Percentiles rank a stretch among this genome's conserved stretches.
Conservation (phyloP, 2,113 vertebrate species). For the Spilogale gracilis region DNA sequence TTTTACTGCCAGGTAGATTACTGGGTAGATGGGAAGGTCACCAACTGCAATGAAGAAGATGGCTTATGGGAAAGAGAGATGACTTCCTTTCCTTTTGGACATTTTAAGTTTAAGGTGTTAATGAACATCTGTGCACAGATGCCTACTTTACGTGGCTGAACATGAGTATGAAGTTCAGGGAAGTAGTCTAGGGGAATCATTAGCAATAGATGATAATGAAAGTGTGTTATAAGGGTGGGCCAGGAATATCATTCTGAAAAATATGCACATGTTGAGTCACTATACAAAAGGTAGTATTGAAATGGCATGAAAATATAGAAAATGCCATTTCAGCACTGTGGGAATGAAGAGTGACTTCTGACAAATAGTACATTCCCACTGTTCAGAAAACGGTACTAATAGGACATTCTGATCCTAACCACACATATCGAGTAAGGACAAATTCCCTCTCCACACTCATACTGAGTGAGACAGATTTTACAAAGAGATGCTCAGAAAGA, state of each 20-base stretch:
- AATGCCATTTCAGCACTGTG: background rate
- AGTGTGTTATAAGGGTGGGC: background rate
- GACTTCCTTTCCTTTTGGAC: background rate
- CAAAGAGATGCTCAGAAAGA: background rate
- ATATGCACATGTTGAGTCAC: background rate
- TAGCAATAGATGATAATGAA: background rate
- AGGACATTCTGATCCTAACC: background rate
- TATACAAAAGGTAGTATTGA: slow-evolving; percentile 34
- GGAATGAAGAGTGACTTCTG: background rate
- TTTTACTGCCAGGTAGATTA: background rate
- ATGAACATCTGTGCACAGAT: too few species aligned
- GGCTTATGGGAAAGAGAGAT: background rate
- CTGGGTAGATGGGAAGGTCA: background rate
- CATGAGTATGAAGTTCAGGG: background rate
- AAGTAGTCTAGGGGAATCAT: background rate
- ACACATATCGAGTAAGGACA: background rate
- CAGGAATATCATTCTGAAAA: background rate
- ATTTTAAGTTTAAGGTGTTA: background rate
- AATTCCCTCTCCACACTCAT: background rate
- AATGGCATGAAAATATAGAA: slow-evolving; percentile 20
- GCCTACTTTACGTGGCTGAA: background rate
- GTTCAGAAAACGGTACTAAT: background rate
- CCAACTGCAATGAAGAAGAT: background rate
- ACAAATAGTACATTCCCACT: background rate
- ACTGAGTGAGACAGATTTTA: background rate